Base-by-base conservation (phyloP, 2,113 vertebrate species). In the Megaceryle maxima region DNA sequence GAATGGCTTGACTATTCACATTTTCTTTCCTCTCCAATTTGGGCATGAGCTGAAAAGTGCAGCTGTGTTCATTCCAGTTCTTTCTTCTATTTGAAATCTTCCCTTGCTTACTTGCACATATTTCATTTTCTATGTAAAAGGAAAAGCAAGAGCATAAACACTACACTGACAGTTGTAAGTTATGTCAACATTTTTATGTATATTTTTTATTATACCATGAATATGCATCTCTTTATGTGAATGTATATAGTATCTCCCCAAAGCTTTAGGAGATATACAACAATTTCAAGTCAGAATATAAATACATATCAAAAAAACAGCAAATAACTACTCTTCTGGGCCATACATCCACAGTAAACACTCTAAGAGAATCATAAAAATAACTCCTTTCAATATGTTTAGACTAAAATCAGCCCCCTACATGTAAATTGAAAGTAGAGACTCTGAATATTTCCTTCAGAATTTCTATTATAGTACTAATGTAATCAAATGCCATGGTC, bases 211-310 rank as follows among this genome's bases (percentile, higher is more conserved):
- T 55, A 63, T 63, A 53, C 22, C 25, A 86, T 83, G 64, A 86
- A 86, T 86, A 96, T 86, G 26, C 46, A 78, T 81, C 80, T 93
- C 31, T 62, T 77, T 85, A 85, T 70, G 35, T 55, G 85, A 91
- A 87, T 51, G 3, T 13, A 57, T 59, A 51, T 9, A 83, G 25
- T 41, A 80, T 69, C 22, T 62, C 31, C 68, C 2, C 2, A 85
- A 85, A 96, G 39, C 43, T 63, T 85, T 88, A 90, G 59, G 44
- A 90, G 55, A 51, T 63, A 68, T 35, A 85, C 31, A 92, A 37
- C 55, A 70, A 20, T 67, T 77, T 46, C 60, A 83, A 79, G 48
- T 84, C 62, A 76, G 66, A 89, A 85, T 57, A 92, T 56, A 91
- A 94, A 92, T 76, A 63, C 3, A 60, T 13, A 37, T 44, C 1